These are phyloP conservation scores for Agriotes lineatus DNA, from an alignment of 2,888 invertebrate genomes.

Conservation along the genomic window DNA sequence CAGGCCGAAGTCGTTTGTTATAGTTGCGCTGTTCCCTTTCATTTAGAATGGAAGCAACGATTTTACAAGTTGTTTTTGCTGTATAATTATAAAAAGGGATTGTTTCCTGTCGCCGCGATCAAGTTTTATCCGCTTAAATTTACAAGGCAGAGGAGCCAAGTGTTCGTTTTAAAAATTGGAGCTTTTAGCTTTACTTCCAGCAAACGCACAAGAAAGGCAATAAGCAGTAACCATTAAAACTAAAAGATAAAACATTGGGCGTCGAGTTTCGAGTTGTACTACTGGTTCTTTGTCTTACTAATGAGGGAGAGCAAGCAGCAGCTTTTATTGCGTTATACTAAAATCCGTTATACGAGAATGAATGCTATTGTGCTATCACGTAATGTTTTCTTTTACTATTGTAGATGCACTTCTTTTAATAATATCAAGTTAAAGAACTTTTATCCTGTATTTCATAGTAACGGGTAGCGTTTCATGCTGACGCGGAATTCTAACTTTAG, in stretches of 20 bases:
- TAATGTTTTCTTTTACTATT: constrained; percentile 1
- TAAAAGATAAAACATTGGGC: constrained; percentile 14
- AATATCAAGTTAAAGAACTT: background rate
- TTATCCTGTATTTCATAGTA: background rate
- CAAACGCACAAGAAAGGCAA: background rate
- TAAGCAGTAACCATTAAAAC: constrained; percentile 3
- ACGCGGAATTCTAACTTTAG: background rate
- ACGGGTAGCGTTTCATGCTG: constrained; percentile 5
- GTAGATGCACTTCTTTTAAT: constrained; percentile 8
- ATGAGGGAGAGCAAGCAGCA: constrained; percentile 1
- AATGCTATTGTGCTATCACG: background rate
- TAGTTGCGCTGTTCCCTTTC: background rate
- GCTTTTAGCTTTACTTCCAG: background rate
- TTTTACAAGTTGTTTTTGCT: background rate
- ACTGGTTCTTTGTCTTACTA: background rate
- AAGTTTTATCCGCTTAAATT: constrained; percentile 1
- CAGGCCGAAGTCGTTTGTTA: background rate
- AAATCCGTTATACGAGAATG: background rate
- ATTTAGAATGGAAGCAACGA: background rate
- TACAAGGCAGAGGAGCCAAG: background rate
- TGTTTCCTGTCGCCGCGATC: too few species aligned
- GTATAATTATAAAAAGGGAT: too few species aligned
- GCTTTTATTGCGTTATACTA: background rate
- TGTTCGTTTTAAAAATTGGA: background rate
- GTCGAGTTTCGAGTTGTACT: background rate